Base-by-base conservation (phyloP, 1,140 invertebrate species). In the Drosophila ficusphila region DNA sequence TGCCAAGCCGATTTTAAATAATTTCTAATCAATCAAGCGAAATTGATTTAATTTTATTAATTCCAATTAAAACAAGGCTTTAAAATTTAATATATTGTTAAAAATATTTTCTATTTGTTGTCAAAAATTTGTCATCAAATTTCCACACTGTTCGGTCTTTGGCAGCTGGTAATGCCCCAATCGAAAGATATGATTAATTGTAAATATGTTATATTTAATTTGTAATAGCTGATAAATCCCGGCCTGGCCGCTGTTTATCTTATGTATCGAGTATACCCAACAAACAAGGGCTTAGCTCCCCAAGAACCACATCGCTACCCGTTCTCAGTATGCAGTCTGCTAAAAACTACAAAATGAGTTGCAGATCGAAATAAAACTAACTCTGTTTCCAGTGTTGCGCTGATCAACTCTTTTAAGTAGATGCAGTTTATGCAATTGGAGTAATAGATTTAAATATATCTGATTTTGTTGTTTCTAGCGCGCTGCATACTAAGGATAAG, bases 401-500 rank as follows among this genome's bases (percentile, higher is more conserved):
- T n/a, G n/a, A n/a, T n/a, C n/a, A n/a, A n/a, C n/a, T n/a, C n/a
- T n/a, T n/a, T n/a, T n/a, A n/a, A n/a, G n/a, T n/a, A n/a, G n/a
- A n/a, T n/a, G n/a, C n/a, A n/a, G n/a, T n/a, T n/a, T n/a, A n/a
- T n/a, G n/a, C n/a, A n/a, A n/a, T n/a, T n/a, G n/a, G n/a, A n/a
- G n/a, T n/a, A n/a, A n/a, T n/a, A n/a, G n/a, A n/a, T n/a, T n/a
- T n/a, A n/a, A n/a, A n/a, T n/a, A n/a, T n/a, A n/a, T n/a, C n/a
- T n/a, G n/a, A n/a, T n/a, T n/a, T n/a, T n/a, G n/a, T n/a, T n/a
- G n/a, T n/a, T n/a, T n/a, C n/a, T n/a, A n/a, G n/a, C n/a, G n/a
- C n/a, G n/a, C n/a, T n/a, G 74, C 79, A 85, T 85, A 79, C 70
- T 51, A 54, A 79, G 76, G 85, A 85, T 85, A 81, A 76, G 70